Evolutionary conservation across 2,113 vertebrate species (phyloP), one percentile per base, ranked within the genome.

Genomic region (Ariopsis seemanni): DNA sequence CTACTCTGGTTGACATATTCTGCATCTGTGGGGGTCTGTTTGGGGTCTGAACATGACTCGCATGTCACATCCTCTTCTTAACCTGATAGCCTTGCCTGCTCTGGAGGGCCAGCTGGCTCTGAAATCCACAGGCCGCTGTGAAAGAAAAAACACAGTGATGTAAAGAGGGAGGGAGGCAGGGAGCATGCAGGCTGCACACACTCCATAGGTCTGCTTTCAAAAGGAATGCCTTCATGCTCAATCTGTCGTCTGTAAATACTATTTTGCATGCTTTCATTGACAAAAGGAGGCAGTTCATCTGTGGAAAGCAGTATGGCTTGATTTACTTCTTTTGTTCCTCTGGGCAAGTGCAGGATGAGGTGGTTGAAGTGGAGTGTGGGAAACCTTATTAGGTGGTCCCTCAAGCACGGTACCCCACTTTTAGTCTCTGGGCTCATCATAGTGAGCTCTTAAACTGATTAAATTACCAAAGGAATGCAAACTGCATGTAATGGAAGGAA

Each of bases 211-310:
- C 82, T 84, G 85, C 82, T 85, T 50, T 86, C 87, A 69, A 87
- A 89, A 80, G 57, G 20, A 85, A 57, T n/a, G 79, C 63, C 79
- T 82, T 91, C 83, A 88, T 89, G 72, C 53, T 58, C 34, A 60
- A 69, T 90, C 79, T 90, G 86, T 83, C 89, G 52, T 92, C 88
- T 89, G 84, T 90, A 92, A 87, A 88, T 88, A 88, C 84, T 90
- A 88, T 90, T 90, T 90, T 81, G 82, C 86, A 85, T 85, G 82
- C 87, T 74, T 75, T 71, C 83, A 83, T 90, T 48, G 60, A 90
- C 84, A 89, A 72, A 81, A 88, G 86, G 60, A 88, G 77, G 69
- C 18, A 48, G 82, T 75, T 86, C 88, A 85, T 92, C 87, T 90
- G 84, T 89, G 89, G 57, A 72, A 90, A 74, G 85, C 86, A 86